phyloP scores from a whole-genome alignment of 2,113 vertebrate genomes.

The Pygoscelis antarcticus region DNA sequence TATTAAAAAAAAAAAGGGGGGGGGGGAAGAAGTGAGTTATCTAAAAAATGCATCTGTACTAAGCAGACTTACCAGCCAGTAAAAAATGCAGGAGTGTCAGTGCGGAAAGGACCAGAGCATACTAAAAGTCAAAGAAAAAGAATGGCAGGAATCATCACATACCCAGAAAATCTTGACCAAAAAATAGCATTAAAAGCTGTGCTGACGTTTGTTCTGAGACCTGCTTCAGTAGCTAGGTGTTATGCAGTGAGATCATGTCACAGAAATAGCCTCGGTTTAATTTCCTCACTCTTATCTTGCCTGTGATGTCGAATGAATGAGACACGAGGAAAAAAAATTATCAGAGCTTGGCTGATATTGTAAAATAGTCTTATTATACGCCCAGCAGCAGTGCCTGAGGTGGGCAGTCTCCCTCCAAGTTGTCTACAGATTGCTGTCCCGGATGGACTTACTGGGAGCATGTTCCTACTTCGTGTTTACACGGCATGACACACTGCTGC shows the following conservation, averaged over 20 bases:
- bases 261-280: slow-evolving; percentile 16
- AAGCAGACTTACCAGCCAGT: background rate
- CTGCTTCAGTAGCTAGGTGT: background rate
- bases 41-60: background rate
- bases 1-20: background rate
- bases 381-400: background rate
- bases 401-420: background rate
- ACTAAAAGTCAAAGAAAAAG: background rate
- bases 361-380: background rate
- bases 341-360: background rate
- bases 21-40: background rate
- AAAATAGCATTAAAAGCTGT: background rate
- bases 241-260: slow-evolving; percentile 3
- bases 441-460: background rate
- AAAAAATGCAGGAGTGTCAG: background rate
- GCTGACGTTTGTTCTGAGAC: background rate
- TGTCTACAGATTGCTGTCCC: background rate
- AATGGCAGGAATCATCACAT: background rate
- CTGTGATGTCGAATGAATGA: background rate
- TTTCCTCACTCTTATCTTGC: slow-evolving; percentile 3
- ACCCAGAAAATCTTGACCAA: background rate
- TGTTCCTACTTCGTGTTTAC: background rate
- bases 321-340: background rate
- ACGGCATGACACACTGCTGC: background rate
- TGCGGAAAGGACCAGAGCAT: background rate